A percentile compares a stretch with the other conserved stretches of the same genome.
Conservation (phyloP, 2,888 invertebrate genomes). For the Chymomyza amoena region DNA sequence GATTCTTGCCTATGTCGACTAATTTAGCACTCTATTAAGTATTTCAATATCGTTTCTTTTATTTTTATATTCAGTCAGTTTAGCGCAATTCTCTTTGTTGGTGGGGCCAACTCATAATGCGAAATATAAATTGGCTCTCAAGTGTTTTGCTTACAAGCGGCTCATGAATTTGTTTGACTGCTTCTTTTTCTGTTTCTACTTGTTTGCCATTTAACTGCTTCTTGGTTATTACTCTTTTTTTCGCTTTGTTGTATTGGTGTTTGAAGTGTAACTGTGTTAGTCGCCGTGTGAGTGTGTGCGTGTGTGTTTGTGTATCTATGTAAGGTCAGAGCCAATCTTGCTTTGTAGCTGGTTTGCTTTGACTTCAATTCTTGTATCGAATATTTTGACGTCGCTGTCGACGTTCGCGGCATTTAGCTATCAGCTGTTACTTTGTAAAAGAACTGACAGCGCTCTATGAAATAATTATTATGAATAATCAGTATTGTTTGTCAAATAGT, state of each 20-base stretch:
- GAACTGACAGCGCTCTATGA: background rate
- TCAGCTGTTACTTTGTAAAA: slow-evolving; percentile 9
- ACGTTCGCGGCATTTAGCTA: background rate
- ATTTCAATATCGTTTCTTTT: slow-evolving; percentile 18
- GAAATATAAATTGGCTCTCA: background rate
- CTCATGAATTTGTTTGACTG: background rate
- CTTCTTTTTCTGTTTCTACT: background rate
- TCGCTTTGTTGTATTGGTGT: slow-evolving; percentile 8
- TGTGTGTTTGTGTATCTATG: slow-evolving; percentile 27
- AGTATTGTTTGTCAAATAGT: background rate
- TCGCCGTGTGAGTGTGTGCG: too few relatives aligned
- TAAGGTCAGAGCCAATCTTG: slow-evolving; percentile 67
- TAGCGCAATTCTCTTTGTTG: background rate
- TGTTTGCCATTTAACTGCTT: slow-evolving; percentile 69
- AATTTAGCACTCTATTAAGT: slow-evolving; percentile 34
- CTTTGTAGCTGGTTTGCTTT: slow-evolving; percentile 59
- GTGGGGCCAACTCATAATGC: too few relatives aligned
- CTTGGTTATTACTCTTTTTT: slow-evolving; percentile 55
- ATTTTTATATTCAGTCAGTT: background rate
- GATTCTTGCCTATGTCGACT: slow-evolving; percentile 48
- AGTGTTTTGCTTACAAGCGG: background rate
- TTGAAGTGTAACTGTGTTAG: slow-evolving; percentile 11
- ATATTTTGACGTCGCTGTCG: slow-evolving; percentile 30
- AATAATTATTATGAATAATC: background rate
- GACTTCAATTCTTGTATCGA: slow-evolving; percentile 57